These are phyloP conservation scores for Heliconius aoede DNA, from an alignment of 2,888 invertebrate species.

Conservation along the genomic window DNA sequence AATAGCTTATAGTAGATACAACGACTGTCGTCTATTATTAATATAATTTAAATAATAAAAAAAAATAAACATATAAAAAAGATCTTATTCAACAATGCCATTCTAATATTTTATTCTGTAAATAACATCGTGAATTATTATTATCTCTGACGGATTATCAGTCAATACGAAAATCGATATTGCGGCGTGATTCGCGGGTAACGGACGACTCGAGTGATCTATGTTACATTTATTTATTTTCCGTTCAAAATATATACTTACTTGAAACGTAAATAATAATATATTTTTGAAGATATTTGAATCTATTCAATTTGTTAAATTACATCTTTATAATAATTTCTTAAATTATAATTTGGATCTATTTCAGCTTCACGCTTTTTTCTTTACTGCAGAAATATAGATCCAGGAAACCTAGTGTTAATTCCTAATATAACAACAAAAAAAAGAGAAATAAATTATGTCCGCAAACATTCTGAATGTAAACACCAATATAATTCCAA, in stretches of 20 bases:
- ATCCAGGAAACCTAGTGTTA: no score
- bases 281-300: no score
- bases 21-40: background rate
- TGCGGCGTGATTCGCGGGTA: conserved; percentile 43
- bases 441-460: no score
- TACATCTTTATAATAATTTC: no score
- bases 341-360: no score
- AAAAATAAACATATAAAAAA: background rate
- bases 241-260: background rate
- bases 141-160: conserved; percentile 42
- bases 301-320: no score
- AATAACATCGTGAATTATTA: conserved; percentile 42
- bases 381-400: no score
- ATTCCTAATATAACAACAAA: no score
- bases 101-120: conserved; percentile 24
- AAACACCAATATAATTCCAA: background rate
- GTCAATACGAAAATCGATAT: conserved; percentile 45
- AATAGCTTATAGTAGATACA: background rate
- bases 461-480: background rate
- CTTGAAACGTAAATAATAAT: no score
- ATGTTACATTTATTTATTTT: conserved; percentile 28
- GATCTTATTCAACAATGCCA: background rate
- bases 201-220: conserved; percentile 35
- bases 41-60: background rate
- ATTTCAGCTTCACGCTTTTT: no score